Percentiles rank a stretch among this genome's conserved stretches.
Evolutionary conservation across 1,140 invertebrate genomes (phyloP).

Genomic region (Ceratina australensis): DNA sequence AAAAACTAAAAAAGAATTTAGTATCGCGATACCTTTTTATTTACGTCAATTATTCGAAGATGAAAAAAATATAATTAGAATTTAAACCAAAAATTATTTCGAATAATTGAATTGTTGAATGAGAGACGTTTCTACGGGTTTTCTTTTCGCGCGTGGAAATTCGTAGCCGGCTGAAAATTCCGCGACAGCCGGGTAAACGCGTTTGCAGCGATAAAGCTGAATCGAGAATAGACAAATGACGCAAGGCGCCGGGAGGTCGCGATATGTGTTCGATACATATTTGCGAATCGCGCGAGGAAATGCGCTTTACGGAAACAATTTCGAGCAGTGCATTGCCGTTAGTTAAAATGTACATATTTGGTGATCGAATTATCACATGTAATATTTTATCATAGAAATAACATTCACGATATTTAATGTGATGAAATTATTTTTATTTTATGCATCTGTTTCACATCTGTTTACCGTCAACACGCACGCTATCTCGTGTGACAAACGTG

Average conservation of each 20-base stretch:
- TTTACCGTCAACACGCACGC: background rate
- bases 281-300: slow-evolving; percentile 28
- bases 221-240: slow-evolving; percentile 61
- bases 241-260: slow-evolving; percentile 60
- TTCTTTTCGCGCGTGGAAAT: slow-evolving; percentile 33
- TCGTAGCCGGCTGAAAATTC: slow-evolving; percentile 50
- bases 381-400: too few species aligned
- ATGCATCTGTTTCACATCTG: background rate
- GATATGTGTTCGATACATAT: slow-evolving; percentile 58
- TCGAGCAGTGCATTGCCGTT: background rate
- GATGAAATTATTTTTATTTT: too few species aligned
- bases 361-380: too few species aligned
- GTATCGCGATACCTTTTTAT: too few species aligned
- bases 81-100: too few species aligned
- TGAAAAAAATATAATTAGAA: too few species aligned
- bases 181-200: slow-evolving; percentile 45
- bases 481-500: background rate
- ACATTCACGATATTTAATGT: background rate
- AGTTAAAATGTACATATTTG: too few species aligned
- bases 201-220: slow-evolving; percentile 48
- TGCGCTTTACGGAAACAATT: slow-evolving; percentile 21
- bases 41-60: too few species aligned
- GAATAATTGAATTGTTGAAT: background rate
- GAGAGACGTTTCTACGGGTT: slow-evolving; percentile 21
- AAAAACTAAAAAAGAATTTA: too few species aligned